These are phyloP conservation scores for Myanophis thanlyinensis DNA, from an alignment of 2,113 vertebrate genomes.

Conservation along the genomic window DNA sequence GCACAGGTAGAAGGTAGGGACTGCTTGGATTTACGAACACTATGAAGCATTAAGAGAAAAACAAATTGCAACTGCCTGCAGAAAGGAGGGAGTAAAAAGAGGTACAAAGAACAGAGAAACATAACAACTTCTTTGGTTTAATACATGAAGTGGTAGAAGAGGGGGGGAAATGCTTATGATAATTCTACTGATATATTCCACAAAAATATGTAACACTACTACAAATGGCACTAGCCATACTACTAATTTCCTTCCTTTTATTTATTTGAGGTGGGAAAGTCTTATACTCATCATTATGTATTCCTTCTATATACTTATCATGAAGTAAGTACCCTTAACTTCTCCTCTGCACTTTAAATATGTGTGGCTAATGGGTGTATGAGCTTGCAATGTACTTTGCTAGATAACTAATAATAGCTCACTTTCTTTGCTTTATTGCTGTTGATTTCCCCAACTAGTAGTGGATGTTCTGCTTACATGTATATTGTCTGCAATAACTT, in stretches of 20 bases:
- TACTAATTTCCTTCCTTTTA: constrained; percentile 54
- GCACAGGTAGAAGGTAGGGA: not conserved
- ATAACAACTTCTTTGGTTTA: constrained; percentile 22
- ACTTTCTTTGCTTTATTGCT: constrained; percentile 13
- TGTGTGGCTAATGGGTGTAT: constrained; percentile 26
- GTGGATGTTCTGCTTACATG: not conserved
- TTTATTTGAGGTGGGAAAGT: constrained; percentile 92
- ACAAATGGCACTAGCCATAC: constrained; percentile 36
- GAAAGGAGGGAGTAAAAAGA: not conserved
- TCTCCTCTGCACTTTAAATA: not conserved
- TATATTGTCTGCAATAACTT: not conserved
- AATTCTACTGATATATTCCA: not conserved
- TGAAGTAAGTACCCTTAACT: constrained; percentile 87
- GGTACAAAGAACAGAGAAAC: not conserved
- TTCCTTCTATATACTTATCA: constrained; percentile 90
- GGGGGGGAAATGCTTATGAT: not conserved
- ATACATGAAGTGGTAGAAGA: not conserved
- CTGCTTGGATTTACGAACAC: not conserved
- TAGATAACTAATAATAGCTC: not conserved
- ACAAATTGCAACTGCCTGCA: not conserved
- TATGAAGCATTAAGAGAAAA: not conserved
- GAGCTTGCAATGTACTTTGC: constrained; percentile 21
- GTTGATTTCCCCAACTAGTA: constrained; percentile 15
- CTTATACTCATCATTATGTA: constrained; percentile 93
- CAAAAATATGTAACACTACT: constrained; percentile 13